Conservation (phyloP, 2,113 vertebrate species). For the Coptodon bakossiorum region DNA sequence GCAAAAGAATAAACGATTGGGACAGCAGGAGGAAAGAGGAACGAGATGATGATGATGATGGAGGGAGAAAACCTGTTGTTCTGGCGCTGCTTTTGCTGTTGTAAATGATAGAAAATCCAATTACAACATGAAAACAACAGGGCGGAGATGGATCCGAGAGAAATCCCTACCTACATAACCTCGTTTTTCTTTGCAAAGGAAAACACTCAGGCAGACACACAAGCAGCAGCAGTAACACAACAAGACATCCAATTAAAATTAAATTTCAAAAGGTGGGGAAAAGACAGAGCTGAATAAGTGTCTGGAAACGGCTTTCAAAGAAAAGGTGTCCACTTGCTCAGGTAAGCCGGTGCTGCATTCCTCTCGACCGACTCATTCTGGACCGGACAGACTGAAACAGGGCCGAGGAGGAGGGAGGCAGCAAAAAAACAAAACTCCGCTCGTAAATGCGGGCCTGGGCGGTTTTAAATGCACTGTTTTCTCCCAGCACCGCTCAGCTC, state of each 20-base stretch:
- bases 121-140: constrained; percentile 34
- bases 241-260: constrained; percentile 4
- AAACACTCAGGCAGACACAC: neutral
- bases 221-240: neutral
- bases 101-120: constrained; percentile 39
- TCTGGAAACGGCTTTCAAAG: neutral
- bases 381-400: neutral
- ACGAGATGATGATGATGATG: neutral
- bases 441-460: constrained; percentile 36
- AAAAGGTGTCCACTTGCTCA: constrained; percentile 38
- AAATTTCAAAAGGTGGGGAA: neutral
- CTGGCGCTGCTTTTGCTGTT: neutral
- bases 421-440: constrained; percentile 4
- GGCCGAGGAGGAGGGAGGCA: neutral
- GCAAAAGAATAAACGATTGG: neutral
- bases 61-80: neutral
- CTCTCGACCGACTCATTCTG: constrained; percentile 48
- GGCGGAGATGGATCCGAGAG: neutral
- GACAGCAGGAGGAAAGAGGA: neutral
- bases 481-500: constrained; percentile 18
- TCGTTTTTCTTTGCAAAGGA: neutral
- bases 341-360: constrained; percentile 42
- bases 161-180: constrained; percentile 18
- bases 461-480: constrained; percentile 50
- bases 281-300: neutral